Evolutionary conservation across 2,888 invertebrate species (phyloP).

Genomic region (Aromia moschata): DNA sequence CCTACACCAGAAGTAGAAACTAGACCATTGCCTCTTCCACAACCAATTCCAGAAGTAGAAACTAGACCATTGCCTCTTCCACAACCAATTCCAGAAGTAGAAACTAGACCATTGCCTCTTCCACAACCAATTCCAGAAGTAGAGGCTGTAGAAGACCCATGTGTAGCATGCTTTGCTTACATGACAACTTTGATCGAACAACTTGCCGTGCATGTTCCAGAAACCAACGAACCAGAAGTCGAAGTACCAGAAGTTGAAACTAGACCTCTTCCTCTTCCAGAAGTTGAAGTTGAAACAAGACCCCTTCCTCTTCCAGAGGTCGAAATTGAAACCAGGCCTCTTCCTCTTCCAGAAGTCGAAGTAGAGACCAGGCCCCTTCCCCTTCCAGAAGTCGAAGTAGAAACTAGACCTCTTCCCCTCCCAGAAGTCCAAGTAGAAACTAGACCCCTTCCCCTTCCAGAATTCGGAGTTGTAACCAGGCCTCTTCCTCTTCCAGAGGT

Average conservation of each 20-base stretch:
- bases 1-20: not conserved
- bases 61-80: not conserved
- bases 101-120: constrained; percentile 2
- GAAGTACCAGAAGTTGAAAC: not conserved
- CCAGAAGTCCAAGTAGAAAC: not conserved
- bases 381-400: not conserved
- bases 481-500: constrained; percentile 15
- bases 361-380: not conserved
- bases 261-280: not conserved
- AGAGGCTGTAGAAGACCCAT: constrained; percentile 14
- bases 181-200: constrained; percentile 24
- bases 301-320: constrained; percentile 7
- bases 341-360: constrained; percentile 3
- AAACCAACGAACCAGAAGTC: not conserved
- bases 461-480: not conserved
- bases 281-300: constrained; percentile 2
- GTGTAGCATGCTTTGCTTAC: constrained; percentile 30
- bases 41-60: not conserved
- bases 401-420: not conserved
- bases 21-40: not conserved
- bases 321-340: constrained; percentile 2
- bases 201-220: constrained; percentile 2
- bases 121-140: not conserved
- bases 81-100: not conserved
- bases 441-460: not conserved